A percentile compares a stretch with the other conserved stretches of the same genome.
Evolutionary conservation across 2,113 vertebrate genomes (phyloP).

Genomic region (Maccullochella peelii): DNA sequence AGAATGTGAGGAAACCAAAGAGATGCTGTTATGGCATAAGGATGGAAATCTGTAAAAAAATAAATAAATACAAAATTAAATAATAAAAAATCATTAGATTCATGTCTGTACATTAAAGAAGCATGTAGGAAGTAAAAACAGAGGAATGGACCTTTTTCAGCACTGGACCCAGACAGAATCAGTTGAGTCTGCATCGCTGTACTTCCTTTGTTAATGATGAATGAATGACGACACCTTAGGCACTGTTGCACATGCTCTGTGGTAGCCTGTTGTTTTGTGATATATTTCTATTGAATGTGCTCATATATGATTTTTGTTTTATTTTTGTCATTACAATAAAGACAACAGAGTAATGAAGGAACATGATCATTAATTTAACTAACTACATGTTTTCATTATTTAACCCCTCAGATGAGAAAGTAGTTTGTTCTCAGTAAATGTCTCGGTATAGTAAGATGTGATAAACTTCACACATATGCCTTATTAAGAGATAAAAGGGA

Average conservation of each 20-base stretch:
- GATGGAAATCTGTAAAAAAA: slow-evolving; percentile 44
- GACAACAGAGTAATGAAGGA: slow-evolving; percentile 18
- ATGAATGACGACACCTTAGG: slow-evolving; percentile 57
- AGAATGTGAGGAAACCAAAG: slow-evolving; percentile 74
- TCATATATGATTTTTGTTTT: slow-evolving; percentile 37
- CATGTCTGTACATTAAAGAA: slow-evolving; percentile 51
- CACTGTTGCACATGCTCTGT: slow-evolving; percentile 67
- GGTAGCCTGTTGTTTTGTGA: slow-evolving; percentile 47
- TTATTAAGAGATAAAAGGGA: slow-evolving; percentile 71
- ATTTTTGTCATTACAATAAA: slow-evolving; percentile 19
- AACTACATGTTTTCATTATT: slow-evolving; percentile 26
- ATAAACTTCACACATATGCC: slow-evolving; percentile 76
- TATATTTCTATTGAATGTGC: slow-evolving; percentile 57
- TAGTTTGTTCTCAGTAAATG: slow-evolving; percentile 32
- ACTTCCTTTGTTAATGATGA: slow-evolving; percentile 47
- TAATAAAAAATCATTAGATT: slow-evolving; percentile 13
- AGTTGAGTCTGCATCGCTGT: slow-evolving; percentile 25
- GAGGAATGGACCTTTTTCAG: slow-evolving; percentile 46
- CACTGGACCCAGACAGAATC: slow-evolving; percentile 35
- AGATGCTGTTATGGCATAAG: slow-evolving; percentile 39
- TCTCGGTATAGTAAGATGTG: slow-evolving; percentile 67
- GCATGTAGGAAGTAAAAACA: slow-evolving; percentile 32
- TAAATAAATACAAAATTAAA: slow-evolving; percentile 1
- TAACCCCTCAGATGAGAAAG: slow-evolving; percentile 1
- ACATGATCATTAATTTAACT: slow-evolving; percentile 15